Evolutionary conservation across 2,113 vertebrate genomes (phyloP).

Genomic region (Takifugu flavidus): DNA sequence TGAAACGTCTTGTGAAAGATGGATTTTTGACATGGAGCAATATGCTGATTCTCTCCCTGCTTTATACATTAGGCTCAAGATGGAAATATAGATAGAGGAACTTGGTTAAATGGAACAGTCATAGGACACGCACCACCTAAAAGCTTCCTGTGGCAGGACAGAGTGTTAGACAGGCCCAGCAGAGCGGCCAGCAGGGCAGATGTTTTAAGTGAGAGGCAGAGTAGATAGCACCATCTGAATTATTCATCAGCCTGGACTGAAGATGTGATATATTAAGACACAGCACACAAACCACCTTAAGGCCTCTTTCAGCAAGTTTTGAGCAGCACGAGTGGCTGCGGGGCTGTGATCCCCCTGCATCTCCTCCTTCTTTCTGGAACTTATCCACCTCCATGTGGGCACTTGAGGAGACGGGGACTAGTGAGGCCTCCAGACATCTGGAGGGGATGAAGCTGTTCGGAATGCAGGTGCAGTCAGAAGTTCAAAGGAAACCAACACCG

Average conservation of each 20-base stretch:
- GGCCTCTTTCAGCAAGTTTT: conserved; percentile 56
- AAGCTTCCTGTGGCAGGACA: conserved; percentile 64
- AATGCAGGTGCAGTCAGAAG: conserved; percentile 56
- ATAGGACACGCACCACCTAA: conserved; percentile 54
- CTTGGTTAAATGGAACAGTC: conserved; percentile 53
- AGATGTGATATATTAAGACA: conserved; percentile 72
- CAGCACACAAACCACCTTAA: conserved; percentile 44
- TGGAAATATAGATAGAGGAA: conserved; percentile 46
- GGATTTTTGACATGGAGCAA: conserved; percentile 34
- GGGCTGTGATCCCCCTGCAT: conserved; percentile 35
- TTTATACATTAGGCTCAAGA: conserved; percentile 29
- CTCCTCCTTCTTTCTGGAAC: conserved; percentile 53
- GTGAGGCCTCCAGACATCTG: conserved; percentile 60
- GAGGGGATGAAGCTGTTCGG: conserved; percentile 51
- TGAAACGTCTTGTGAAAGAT: conserved; percentile 6
- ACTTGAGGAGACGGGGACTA: conserved; percentile 46
- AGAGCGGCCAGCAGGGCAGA: conserved; percentile 60
- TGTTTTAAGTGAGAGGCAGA: conserved; percentile 65
- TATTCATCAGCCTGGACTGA: conserved; percentile 68
- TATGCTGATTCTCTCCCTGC: conserved; percentile 31
- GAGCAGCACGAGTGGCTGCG: conserved; percentile 42
- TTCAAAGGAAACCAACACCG: conserved; percentile 36
- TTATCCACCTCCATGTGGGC: conserved; percentile 48
- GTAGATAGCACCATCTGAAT: conserved; percentile 63
- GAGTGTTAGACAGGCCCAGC: conserved; percentile 35